Evolutionary conservation across 2,888 invertebrate species (phyloP).

Genomic region (Lydus trimaculatus): DNA sequence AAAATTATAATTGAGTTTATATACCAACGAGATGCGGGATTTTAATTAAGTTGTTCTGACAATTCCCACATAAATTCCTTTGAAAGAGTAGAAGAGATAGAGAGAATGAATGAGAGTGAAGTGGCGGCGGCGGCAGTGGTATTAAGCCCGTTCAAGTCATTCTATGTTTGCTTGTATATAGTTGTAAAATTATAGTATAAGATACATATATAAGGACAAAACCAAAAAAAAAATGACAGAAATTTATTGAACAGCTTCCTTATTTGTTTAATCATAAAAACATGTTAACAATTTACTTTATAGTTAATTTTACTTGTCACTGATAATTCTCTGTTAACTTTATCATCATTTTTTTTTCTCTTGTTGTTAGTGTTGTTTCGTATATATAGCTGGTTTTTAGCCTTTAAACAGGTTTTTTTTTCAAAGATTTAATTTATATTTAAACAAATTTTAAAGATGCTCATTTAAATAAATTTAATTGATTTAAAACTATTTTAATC

Average conservation of each 20-base stretch:
- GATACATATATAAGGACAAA: background rate
- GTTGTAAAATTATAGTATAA: background rate
- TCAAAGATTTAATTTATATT: background rate
- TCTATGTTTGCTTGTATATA: background rate
- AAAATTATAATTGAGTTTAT: slow-evolving; percentile 9
- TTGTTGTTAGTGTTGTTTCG: too few species aligned
- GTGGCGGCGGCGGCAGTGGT: background rate
- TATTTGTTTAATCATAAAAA: background rate
- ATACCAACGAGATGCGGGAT: slow-evolving; percentile 3
- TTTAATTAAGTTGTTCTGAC: slow-evolving; percentile 26
- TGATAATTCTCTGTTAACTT: slow-evolving; percentile 1
- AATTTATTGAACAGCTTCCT: slow-evolving; percentile 5
- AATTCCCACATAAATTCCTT: slow-evolving; percentile 24
- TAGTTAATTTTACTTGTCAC: background rate
- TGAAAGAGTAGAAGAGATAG: background rate
- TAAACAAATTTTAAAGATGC: background rate
- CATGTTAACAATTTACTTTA: slow-evolving; percentile 1
- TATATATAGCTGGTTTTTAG: too few species aligned
- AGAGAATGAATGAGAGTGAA: background rate
- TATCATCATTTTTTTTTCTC: background rate
- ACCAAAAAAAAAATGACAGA: background rate
- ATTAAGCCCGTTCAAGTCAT: background rate
- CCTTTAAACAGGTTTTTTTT: background rate
- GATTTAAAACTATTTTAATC: background rate
- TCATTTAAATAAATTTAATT: background rate